phyloP scores from a whole-genome alignment of 2,113 vertebrate genomes.

The Probosciger aterrimus region DNA sequence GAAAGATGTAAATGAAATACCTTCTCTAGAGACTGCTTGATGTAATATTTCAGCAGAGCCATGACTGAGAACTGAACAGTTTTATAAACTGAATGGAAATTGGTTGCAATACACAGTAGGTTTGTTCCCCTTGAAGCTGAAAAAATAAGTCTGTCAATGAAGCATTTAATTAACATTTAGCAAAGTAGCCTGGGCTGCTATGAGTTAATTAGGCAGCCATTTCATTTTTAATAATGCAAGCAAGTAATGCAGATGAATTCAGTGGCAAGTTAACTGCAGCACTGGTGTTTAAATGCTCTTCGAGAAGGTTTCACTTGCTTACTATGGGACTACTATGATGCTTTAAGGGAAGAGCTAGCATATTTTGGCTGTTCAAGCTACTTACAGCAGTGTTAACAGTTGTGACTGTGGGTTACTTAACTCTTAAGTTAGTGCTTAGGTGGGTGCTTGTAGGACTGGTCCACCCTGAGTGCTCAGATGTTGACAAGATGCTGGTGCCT shows the following conservation, averaged over 20 bases:
- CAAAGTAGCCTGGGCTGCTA: background rate
- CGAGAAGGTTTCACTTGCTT: background rate
- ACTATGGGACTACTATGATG: fast-evolving
- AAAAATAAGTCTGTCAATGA: background rate
- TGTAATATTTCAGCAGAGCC: background rate
- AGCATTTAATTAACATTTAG: slow-evolving; percentile 12
- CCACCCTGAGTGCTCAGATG: background rate
- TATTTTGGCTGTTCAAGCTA: background rate
- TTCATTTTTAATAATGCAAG: slow-evolving; percentile 1
- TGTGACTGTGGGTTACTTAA: background rate
- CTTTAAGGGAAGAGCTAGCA: background rate
- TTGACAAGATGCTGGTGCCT: background rate
- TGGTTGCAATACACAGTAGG: background rate
- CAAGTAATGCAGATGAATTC: slow-evolving; percentile 9
- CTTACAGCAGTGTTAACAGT: background rate
- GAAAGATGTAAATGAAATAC: background rate
- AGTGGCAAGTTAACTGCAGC: background rate
- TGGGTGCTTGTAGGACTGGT: background rate
- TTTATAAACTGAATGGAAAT: background rate
- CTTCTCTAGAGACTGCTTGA: background rate
- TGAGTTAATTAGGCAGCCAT: background rate
- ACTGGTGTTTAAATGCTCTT: background rate
- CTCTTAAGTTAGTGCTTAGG: background rate
- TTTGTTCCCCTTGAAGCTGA: background rate
- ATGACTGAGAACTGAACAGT: background rate